These are phyloP conservation scores for Synanthedon formicaeformis DNA, from an alignment of 2,888 invertebrate species.

Conservation along the genomic window DNA sequence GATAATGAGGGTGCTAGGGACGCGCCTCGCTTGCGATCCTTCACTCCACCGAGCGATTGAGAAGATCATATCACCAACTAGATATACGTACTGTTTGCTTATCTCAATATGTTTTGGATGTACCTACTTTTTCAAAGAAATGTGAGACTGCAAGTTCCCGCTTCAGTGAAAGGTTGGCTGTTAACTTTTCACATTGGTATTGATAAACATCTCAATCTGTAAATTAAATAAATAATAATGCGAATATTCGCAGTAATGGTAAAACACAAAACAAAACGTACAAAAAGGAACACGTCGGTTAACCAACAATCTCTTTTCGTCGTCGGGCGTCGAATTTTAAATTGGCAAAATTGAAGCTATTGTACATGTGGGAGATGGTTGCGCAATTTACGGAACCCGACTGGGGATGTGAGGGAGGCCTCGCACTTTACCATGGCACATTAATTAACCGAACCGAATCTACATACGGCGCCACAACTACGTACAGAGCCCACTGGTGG, in stretches of 20 bases:
- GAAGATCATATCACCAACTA: constrained; percentile 34
- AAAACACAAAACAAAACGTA: neutral
- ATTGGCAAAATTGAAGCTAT: constrained; percentile 49
- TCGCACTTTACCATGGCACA: constrained; percentile 63
- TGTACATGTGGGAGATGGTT: constrained; percentile 55
- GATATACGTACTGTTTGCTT: constrained; percentile 2
- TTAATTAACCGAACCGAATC: constrained; percentile 65
- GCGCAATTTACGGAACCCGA: constrained; percentile 59
- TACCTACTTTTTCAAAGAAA: neutral
- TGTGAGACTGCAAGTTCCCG: too few relatives aligned
- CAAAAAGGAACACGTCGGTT: constrained; percentile 11
- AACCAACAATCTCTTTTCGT: constrained; percentile 19
- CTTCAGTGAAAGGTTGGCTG: too few relatives aligned
- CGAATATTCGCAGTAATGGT: too few relatives aligned
- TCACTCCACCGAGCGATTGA: constrained; percentile 30
- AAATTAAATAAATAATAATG: too few relatives aligned
- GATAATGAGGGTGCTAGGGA: constrained; percentile 57
- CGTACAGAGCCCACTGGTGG: constrained; percentile 57
- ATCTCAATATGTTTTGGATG: constrained; percentile 1
- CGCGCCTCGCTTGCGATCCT: constrained; percentile 29
- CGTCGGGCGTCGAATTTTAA: constrained; percentile 42
- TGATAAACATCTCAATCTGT: too few relatives aligned
- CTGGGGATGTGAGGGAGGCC: constrained; percentile 46
- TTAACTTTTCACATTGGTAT: too few relatives aligned
- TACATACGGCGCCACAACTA: constrained; percentile 62